phyloP scores from a whole-genome alignment of 2,797 vertebrate species.

The Pangasius larnaudii region DNA sequence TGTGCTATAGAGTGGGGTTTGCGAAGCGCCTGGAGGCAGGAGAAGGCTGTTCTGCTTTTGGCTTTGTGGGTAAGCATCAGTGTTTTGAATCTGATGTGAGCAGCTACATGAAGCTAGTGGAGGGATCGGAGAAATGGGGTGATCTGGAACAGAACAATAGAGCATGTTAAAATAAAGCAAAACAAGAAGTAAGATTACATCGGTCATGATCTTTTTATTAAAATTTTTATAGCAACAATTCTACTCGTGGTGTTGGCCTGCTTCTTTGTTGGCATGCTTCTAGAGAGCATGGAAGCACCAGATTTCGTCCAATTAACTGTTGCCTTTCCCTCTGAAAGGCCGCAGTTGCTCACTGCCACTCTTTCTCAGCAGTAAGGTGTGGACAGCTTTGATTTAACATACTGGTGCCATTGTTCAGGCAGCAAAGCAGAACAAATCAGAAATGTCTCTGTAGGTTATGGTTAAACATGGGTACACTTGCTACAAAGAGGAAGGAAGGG shows the following conservation, averaged over 20 bases:
- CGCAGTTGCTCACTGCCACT: conserved; percentile 29
- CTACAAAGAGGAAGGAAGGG: conserved; percentile 32
- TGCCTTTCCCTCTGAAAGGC: background rate
- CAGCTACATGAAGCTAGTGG: background rate
- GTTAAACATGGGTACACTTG: conserved; percentile 29
- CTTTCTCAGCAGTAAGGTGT: conserved; percentile 6
- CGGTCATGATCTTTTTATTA: background rate
- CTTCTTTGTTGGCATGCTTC: background rate
- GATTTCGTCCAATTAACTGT: background rate
- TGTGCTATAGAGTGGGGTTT: background rate
- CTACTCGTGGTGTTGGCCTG: background rate
- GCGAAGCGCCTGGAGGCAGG: background rate
- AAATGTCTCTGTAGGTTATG: conserved; percentile 18
- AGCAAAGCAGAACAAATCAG: conserved; percentile 45
- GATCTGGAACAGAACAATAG: background rate
- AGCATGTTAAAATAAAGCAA: conserved; percentile 2
- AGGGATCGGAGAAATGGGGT: background rate
- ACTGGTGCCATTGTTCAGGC: conserved; percentile 10
- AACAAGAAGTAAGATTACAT: conserved; percentile 2
- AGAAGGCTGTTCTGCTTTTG: background rate
- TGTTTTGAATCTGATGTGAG: conserved; percentile 13
- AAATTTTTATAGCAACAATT: background rate
- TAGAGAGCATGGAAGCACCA: background rate
- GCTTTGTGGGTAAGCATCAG: conserved; percentile 1
- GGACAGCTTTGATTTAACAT: conserved; percentile 38